Evolutionary conservation across 2,797 vertebrate species (phyloP), one percentile per base, ranked within the genome.

Genomic region (Ctenopoma multispine): DNA sequence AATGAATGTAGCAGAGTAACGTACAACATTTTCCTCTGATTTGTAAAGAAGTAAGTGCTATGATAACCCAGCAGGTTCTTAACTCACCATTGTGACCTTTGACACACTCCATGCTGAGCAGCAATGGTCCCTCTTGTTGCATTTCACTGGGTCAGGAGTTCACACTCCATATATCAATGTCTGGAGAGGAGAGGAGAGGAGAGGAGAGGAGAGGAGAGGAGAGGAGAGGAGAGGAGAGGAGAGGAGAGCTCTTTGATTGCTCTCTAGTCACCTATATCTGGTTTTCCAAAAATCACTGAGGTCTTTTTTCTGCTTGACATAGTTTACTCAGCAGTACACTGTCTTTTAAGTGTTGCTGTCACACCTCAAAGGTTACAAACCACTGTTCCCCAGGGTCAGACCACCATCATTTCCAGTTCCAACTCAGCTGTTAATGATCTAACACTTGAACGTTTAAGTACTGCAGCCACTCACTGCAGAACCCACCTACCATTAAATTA

Each of bases 61-160:
- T 76, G 73, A 54, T 65, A 20, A 57, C 31, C 48, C 29, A 23
- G 63, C 50, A 69, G 48, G 60, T 67, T 81, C 79, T 78, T 74
- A 81, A 70, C 73, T 44, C 57, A 80, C 64, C 72, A 82, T 43
- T n/a, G 63, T 78, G 80, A 83, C 81, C 81, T 83, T 72, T 89
- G 82, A 81, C 83, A 77, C 23, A 47, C 59, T 70, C 34, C 58
- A 76, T 74, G 80, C 75, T 58, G 62, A 5, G 81, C 69, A 55
- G 70, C 36, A 24, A 62, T 54, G 62, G 79, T 59, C 62, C 50
- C 64, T 71, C 75, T 83, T 75, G 77, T 81, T 85, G 79, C 75
- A 78, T 83, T 87, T 88, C 79, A 76, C 29, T 61, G 47, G 81
- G 85, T 90, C 84, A 88, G 50, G 58, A 77, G 84, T 89, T 90